Base-by-base conservation (phyloP, 2,797 vertebrate genomes). In the Crotalus adamanteus region DNA sequence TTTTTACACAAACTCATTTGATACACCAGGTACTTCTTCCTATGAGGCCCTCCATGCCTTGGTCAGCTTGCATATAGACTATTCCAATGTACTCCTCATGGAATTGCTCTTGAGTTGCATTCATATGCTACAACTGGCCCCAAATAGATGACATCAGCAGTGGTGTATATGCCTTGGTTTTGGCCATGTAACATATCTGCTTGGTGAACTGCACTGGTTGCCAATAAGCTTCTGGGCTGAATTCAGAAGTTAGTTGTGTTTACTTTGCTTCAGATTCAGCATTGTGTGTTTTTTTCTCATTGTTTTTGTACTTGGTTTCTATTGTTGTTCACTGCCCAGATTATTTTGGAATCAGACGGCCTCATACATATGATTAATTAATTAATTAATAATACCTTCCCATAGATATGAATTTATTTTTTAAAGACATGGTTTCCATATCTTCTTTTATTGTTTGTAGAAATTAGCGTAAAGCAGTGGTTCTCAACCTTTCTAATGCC, bases 381-480 rank as follows among this genome's bases (percentile, higher is more conserved):
- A 73, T 73, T 5, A 37, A 73, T 42, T 42, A 22, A 22, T 37
- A 47, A 47, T 83, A 4, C 20, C 37, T 89, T 94, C 86, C 65
- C 91, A 88, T 95, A 95, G 94, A 89, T 89, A 60, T 95, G 95
- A 14, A 93, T 96, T 51, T 95, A 91, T 53, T 37, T 95, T 96
- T 94, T 94, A 94, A 89, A 87, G 93, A 94, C 93, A 90, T 11
- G 0, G 78, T 51, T 94, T 91, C 90, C 69, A 88, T 95, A 94
- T 96, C 92, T 91, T 78, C 86, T 95, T 93, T 91, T 87, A 12
- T 14, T 20, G 37, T 91, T 73, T 0, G 0, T 92, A 89, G 89
- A 94, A 61, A 42, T 89, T 90, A 89, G 37, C 9, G 0, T 96
- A 94, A 95, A 96, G 94, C n/a, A n/a, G n/a, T n/a, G n/a, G n/a